phyloP scores from a whole-genome alignment of 2,113 vertebrate genomes.

The Marmota monax region DNA sequence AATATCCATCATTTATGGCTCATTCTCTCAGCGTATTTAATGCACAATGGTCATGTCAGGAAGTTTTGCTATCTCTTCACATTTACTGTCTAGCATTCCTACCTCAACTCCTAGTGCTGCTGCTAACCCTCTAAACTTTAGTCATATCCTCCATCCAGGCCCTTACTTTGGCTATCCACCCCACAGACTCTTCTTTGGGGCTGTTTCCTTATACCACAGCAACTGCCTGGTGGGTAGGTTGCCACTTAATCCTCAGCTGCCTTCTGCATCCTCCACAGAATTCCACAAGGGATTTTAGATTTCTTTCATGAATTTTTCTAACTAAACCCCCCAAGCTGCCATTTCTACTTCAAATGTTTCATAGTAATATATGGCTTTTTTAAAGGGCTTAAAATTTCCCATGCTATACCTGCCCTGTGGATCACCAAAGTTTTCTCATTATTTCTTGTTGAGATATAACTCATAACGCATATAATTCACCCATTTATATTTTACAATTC shows the following conservation, averaged over 20 bases:
- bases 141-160: neutral
- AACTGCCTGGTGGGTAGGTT: conserved; percentile 28
- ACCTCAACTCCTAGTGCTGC: neutral
- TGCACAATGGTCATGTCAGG: neutral
- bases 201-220: neutral
- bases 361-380: neutral
- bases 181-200: neutral
- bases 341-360: conserved; percentile 38
- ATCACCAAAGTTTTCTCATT: neutral
- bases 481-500: conserved; percentile 7
- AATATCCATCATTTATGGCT: neutral
- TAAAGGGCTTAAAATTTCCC: conserved; percentile 30
- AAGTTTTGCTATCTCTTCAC: neutral
- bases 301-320: conserved; percentile 29
- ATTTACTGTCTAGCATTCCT: neutral
- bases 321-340: neutral
- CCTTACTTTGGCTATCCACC: neutral
- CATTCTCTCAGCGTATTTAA: neutral
- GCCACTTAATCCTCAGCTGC: conserved; percentile 42
- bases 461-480: neutral
- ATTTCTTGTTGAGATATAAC: conserved; percentile 21
- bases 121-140: neutral
- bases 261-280: conserved; percentile 2
- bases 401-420: neutral
- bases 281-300: conserved; percentile 25